Percentiles rank a stretch among this genome's conserved stretches.
Evolutionary conservation across 2,888 invertebrate genomes (phyloP).

Genomic region (Baccha elongata): DNA sequence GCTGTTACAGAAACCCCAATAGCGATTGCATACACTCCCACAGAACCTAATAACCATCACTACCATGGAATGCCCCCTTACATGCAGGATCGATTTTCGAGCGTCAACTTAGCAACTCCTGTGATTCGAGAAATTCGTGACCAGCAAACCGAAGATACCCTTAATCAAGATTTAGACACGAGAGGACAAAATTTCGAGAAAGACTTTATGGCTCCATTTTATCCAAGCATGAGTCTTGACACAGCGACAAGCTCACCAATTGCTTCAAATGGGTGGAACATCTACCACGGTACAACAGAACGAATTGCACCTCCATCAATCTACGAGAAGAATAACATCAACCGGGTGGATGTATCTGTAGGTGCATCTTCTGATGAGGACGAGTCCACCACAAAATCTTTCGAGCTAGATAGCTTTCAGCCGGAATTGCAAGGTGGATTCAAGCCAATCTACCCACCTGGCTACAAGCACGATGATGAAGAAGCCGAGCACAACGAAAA

Average conservation of each 20-base stretch:
- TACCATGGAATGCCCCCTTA: conserved; percentile 72
- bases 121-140: conserved; percentile 83
- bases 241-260: conserved; percentile 82
- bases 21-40: conserved; percentile 87
- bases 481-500: conserved; percentile 73
- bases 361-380: conserved; percentile 59
- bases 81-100: conserved; percentile 80
- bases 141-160: conserved; percentile 79
- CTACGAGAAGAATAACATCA: conserved; percentile 80
- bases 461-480: conserved; percentile 77
- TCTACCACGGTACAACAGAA: conserved; percentile 81
- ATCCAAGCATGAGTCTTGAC: conserved; percentile 86
- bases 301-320: conserved; percentile 62
- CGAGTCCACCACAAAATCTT: conserved; percentile 83
- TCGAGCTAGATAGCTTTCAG: conserved; percentile 87
- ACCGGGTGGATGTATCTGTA: conserved; percentile 78
- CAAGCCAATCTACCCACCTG: conserved; percentile 86
- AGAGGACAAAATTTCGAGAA: conserved; percentile 81
- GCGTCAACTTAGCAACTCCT: conserved; percentile 83
- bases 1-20: conserved; percentile 85
- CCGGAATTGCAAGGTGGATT: conserved; percentile 88
- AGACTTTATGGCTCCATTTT: conserved; percentile 88
- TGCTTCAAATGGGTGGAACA: conserved; percentile 85
- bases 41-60: conserved; percentile 81
- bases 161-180: conserved; percentile 79